Base-by-base conservation (phyloP, 2,113 vertebrate species). In the Percopsis transmontana region DNA sequence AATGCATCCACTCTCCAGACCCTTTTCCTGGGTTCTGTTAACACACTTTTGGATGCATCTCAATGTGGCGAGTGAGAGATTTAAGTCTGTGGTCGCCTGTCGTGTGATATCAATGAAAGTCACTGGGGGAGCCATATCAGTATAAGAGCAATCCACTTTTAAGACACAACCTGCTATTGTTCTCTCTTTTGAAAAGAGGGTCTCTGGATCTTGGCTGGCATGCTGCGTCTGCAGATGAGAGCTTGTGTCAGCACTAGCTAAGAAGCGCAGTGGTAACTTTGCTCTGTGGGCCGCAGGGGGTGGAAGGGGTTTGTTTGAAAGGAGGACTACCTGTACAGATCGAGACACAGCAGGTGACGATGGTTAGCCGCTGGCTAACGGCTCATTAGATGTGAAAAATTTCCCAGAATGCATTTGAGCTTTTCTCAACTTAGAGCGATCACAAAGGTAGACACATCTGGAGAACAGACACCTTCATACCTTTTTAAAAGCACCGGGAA, bases 21-120 rank as follows among this genome's bases (percentile, higher is more conserved):
- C 70, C 66, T 71, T 72, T 70, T 41, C 21, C 77, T 42, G 62
- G 68, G 53, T 70, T 20, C 61, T 65, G 66, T 58, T 57, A 27
- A 70, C 33, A 57, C 53, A 55, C 59, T 66, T 67, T 42, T 61
- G 66, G 65, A 50, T 64, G 66, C 74, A 81, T 84, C 69, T 74
- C 81, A 80, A 74, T 61, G 60, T 47, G 77, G 54, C 39, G n/a
- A n/a, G n/a, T 51, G 68, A 70, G 70, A 85, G 79, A 91, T 89
- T 87, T n/a, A n/a, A 89, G 85, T 87, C 63, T 53, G 45, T 16
- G 63, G 77, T 85, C 74, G 74, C 90, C 85, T 61, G 84, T 87
- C 88, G 89, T 45, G 86, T 55, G 64, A 70, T 84, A 87, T 87
- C 87, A 86, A 86, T 76, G 70, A 80, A 72, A 60, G 41, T 82